Base-by-base conservation (phyloP, 2,888 invertebrate genomes). In the Nymphalis urticae region DNA sequence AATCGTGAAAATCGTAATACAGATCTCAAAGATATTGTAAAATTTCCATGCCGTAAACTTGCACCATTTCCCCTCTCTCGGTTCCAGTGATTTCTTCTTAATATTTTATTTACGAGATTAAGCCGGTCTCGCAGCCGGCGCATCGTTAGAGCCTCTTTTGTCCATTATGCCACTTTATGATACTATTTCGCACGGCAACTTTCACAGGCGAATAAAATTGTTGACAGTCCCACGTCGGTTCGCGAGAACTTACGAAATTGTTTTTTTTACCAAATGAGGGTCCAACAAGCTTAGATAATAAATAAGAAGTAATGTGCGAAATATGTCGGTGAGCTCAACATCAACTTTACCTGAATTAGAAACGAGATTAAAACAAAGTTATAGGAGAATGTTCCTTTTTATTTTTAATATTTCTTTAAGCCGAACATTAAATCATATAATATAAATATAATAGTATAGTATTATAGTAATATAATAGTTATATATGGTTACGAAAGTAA, bases 51-150 rank as follows among this genome's bases (percentile, higher is more conserved):
- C 83, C 77, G 83, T 86, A 86, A 87, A 87, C 74, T 83, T 79
- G 76, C 73, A 72, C 74, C 73, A 73, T 75, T 78, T 75, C 75
- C 76, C 77, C 74, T 73, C 75, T 73, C 75, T 68, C 70, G 75
- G 79, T 79, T 80, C 82, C 86, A 82, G 86, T 88, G 90, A 90
- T 90, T 90, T 88, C 87, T 85, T 84, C 85, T 85, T 87, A 85
- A 89, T 91, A 89, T 87, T 88, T 89, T 90, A 90, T 91, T 90
- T 87, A 90, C 82, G 81, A 84, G 82, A 87, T 86, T 85, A 86
- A 86, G 85, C 81, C 82, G 78, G 79, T 79, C 80, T 81, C 76
- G 72, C 77, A 73, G 78, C 75, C 75, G 76, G 78, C 78, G 79
- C 80, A 79, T 86, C 86, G 87, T 87, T 87, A 88, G 82, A 80